A percentile compares a stretch with the other conserved stretches of the same genome.
Conservation (phyloP, 2,888 invertebrate genomes). For the Gymnoscelis rufifasciata region DNA sequence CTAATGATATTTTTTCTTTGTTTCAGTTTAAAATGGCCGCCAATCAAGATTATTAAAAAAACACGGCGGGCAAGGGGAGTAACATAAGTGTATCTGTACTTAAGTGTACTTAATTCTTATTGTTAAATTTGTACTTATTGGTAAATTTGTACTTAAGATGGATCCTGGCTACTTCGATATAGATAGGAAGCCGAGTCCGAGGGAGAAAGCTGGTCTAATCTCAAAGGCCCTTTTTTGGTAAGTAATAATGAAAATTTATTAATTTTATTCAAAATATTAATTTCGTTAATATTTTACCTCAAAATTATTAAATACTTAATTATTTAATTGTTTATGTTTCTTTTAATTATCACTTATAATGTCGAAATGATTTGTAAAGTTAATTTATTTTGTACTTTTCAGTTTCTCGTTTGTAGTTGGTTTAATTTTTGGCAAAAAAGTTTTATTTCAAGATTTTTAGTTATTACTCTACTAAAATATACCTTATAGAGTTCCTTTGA, state of each 20-base stretch:
- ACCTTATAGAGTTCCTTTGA: no score
- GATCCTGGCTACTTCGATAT: constrained; percentile 75
- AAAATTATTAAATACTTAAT: no score
- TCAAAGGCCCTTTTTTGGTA: constrained; percentile 73
- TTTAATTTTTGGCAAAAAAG: no score
- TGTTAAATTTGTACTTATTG: constrained; percentile 2
- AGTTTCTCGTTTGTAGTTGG: no score
- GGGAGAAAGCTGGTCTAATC: constrained; percentile 80
- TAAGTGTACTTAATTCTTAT: constrained; percentile 17
- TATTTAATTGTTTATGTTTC: no score
- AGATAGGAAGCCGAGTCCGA: constrained; percentile 79
- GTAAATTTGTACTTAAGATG: no score
- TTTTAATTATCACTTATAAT: no score
- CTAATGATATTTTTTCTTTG: constrained; percentile 4
- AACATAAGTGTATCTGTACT: constrained; percentile 17
- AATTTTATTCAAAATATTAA: neutral
- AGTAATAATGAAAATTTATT: constrained; percentile 9
- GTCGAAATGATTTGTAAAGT: no score
- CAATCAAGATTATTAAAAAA: constrained; percentile 1
- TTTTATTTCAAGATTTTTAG: no score
- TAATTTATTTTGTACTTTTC: no score
- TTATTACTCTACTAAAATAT: no score
- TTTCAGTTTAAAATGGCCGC: constrained; percentile 15
- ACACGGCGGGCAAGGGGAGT: neutral
- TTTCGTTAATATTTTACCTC: no score